Conservation (phyloP, 2,797 vertebrate genomes). For the Micropoecilia bifurca region DNA sequence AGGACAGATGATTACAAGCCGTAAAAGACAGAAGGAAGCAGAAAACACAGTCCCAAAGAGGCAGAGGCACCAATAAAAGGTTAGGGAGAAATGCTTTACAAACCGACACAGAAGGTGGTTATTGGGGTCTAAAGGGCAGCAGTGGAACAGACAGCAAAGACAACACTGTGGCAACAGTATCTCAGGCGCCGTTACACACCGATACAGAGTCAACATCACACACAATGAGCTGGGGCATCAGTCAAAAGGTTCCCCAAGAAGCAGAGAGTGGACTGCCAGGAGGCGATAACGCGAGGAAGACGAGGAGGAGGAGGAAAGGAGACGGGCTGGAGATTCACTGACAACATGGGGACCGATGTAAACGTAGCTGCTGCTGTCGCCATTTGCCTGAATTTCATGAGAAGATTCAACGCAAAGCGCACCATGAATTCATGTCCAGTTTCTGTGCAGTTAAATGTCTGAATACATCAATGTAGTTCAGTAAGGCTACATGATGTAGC, state of each 20-base stretch:
- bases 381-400: not conserved
- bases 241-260: constrained; percentile 54
- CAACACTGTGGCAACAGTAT: constrained; percentile 63
- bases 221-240: constrained; percentile 60
- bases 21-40: not conserved
- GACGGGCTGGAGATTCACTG: constrained; percentile 21
- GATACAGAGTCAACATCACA: constrained; percentile 66
- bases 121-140: constrained; percentile 66
- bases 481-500: not conserved
- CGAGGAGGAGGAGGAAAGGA: constrained; percentile 33
- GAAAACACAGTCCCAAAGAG: constrained; percentile 21
- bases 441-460: not conserved
- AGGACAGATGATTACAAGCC: constrained; percentile 13
- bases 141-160: constrained; percentile 60
- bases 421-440: not conserved
- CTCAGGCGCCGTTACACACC: constrained; percentile 57
- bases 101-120: constrained; percentile 49
- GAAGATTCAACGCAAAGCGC: not conserved
- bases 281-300: constrained; percentile 35
- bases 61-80: constrained; percentile 35
- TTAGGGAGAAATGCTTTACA: constrained; percentile 20
- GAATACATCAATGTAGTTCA: not conserved
- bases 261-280: constrained; percentile 48
- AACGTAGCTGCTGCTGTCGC: not conserved
- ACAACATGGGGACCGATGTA: not conserved